Percentiles rank a stretch among this genome's conserved stretches.
phyloP scores from a whole-genome alignment of 2,888 invertebrate genomes.

The Stratiomys singularior region DNA sequence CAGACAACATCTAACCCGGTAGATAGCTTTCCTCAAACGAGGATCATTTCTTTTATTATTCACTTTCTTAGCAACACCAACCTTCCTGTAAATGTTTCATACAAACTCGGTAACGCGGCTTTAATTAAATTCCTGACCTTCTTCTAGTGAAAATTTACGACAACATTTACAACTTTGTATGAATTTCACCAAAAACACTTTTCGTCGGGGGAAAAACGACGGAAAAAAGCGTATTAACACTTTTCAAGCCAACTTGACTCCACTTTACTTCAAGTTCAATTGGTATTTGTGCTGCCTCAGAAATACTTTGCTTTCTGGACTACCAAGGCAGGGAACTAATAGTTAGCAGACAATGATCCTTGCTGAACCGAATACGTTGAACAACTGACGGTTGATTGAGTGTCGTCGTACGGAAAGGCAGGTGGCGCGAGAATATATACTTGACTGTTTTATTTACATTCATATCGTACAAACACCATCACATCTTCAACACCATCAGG shows the following conservation, averaged over 20 bases:
- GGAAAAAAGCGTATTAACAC: too few relatives aligned
- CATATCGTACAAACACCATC: slow-evolving; percentile 18
- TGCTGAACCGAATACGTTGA: slow-evolving; percentile 1
- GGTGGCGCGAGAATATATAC: slow-evolving; percentile 43
- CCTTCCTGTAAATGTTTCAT: background rate
- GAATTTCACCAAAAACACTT: too few relatives aligned
- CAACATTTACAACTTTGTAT: background rate
- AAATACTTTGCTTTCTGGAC: too few relatives aligned
- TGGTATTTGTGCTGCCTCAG: too few relatives aligned
- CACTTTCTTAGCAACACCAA: background rate
- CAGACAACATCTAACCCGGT: background rate
- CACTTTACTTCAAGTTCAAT: too few relatives aligned
- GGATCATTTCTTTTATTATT: background rate
- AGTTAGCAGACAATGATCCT: background rate
- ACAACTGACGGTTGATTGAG: slow-evolving; percentile 40
- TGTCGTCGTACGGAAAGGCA: slow-evolving; percentile 28
- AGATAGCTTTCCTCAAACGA: background rate
- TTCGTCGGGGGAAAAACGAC: too few relatives aligned
- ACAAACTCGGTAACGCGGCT: background rate
- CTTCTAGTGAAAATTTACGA: slow-evolving; percentile 14
- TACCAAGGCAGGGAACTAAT: background rate
- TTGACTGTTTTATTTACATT: slow-evolving; percentile 21
- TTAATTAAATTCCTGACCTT: slow-evolving; percentile 36
- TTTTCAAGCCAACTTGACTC: too few relatives aligned
- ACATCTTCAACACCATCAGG: background rate